Percentiles rank a stretch among this genome's conserved stretches.
These are phyloP conservation scores for Charaxes varanes DNA, from an alignment of 1,140 invertebrate species.

Conservation along the genomic window DNA sequence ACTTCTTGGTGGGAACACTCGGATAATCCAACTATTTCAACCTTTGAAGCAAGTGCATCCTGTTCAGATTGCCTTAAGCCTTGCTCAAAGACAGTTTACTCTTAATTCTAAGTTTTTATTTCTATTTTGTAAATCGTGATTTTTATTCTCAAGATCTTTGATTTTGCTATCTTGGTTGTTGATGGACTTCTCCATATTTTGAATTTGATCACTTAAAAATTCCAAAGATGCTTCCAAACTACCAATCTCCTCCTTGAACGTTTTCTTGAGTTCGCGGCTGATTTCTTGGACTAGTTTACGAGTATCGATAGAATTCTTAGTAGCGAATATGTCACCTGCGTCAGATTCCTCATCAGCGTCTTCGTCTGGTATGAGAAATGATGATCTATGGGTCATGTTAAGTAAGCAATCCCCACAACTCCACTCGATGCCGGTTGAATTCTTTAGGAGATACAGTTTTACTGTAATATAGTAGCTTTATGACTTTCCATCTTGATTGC, in stretches of 20 bases:
- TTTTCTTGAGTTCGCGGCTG: slow-evolving; percentile 27
- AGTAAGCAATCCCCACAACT: slow-evolving; percentile 23
- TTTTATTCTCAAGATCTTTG: slow-evolving; percentile 21
- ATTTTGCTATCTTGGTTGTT: slow-evolving; percentile 22
- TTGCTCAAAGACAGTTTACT: background rate
- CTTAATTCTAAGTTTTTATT: slow-evolving; percentile 15
- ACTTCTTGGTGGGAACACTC: slow-evolving; percentile 6
- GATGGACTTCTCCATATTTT: slow-evolving; percentile 17
- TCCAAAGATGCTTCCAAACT: slow-evolving; percentile 14
- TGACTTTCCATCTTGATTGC: too few relatives aligned
- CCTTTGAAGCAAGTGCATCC: slow-evolving; percentile 9
- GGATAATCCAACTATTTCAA: slow-evolving; percentile 25
- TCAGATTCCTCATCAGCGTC: slow-evolving; percentile 17
- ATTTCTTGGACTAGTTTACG: slow-evolving; percentile 22
- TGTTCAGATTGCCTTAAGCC: slow-evolving; percentile 12
- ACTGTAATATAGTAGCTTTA: too few relatives aligned
- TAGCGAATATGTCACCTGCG: background rate
- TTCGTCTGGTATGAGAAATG: slow-evolving; percentile 23
- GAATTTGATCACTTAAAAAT: slow-evolving; percentile 25
- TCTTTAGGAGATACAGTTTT: slow-evolving; percentile 8
- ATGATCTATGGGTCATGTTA: slow-evolving; percentile 25
- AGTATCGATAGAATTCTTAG: slow-evolving; percentile 10
- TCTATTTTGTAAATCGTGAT: slow-evolving; percentile 22
- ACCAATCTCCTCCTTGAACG: slow-evolving; percentile 17
- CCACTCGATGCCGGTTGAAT: slow-evolving; percentile 26